phyloP scores from a whole-genome alignment of 2,113 vertebrate species.

The Ranitomeya variabilis region DNA sequence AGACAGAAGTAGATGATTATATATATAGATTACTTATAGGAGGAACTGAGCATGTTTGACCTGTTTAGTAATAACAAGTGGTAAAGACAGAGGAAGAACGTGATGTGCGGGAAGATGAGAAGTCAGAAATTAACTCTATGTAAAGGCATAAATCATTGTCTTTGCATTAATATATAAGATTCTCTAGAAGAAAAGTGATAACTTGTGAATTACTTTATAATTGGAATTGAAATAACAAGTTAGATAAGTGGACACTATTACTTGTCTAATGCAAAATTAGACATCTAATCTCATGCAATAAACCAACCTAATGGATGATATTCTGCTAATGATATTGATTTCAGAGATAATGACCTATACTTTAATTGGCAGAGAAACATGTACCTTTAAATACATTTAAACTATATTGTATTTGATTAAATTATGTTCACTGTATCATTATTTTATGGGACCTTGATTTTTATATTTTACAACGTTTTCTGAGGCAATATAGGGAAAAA shows the following conservation, averaged over 20 bases:
- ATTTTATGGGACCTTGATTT: neutral
- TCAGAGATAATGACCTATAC: neutral
- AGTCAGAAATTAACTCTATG: no score
- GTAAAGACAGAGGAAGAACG: no score
- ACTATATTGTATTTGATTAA: neutral
- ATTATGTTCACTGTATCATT: neutral
- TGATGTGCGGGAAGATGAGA: no score
- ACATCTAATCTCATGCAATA: conserved; percentile 7
- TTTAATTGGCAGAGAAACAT: neutral
- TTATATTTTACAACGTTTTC: neutral
- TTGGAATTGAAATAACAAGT: neutral
- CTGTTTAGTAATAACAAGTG: no score
- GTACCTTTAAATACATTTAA: neutral
- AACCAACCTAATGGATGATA: neutral
- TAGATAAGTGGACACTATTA: conserved; percentile 12
- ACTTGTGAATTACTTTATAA: neutral
- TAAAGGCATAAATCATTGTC: neutral
- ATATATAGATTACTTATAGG: no score
- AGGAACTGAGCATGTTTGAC: no score
- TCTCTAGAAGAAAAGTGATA: neutral
- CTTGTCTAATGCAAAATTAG: conserved; percentile 5
- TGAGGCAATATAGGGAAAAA: neutral
- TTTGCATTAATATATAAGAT: neutral
- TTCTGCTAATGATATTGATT: conserved; percentile 11
- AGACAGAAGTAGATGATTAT: no score